phyloP scores from a whole-genome alignment of 2,797 vertebrate genomes.

The Emydoidea blandingii region DNA sequence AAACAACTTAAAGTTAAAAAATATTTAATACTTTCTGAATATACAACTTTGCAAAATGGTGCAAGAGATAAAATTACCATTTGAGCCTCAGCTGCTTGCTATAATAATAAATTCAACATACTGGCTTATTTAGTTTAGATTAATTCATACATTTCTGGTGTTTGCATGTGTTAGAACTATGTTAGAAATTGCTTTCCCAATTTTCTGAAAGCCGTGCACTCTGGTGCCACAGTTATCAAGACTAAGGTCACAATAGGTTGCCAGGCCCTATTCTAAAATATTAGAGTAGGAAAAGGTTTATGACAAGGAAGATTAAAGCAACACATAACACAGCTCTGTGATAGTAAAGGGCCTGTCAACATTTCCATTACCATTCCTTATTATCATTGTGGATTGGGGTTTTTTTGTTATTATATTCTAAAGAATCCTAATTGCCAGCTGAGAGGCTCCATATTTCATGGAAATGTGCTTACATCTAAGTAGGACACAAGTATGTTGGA shows the following conservation, averaged over 20 bases:
- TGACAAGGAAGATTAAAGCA: not conserved
- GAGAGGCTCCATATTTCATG: not conserved
- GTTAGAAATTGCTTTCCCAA: not conserved
- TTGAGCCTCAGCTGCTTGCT: rapidly evolving
- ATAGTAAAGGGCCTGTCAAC: not conserved
- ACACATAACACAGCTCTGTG: not conserved
- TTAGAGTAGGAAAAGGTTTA: not conserved
- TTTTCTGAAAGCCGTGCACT: not conserved
- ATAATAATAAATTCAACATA: not conserved
- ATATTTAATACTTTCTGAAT: not conserved
- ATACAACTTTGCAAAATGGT: not conserved
- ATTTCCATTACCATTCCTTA: not conserved
- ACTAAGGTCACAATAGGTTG: not conserved
- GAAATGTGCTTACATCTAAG: not conserved
- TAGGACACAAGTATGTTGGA: not conserved
- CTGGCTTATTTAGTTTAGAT: not conserved
- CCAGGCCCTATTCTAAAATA: not conserved
- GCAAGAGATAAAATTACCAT: not conserved
- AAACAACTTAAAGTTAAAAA: not conserved
- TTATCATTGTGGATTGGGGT: not conserved
- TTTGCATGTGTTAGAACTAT: not conserved
- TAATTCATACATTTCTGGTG: not conserved
- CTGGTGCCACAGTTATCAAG: not conserved
- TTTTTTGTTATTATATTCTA: not conserved
- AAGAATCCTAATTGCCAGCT: not conserved